These are phyloP conservation scores for Nebria salina DNA, from an alignment of 2,888 invertebrate species.

Conservation along the genomic window DNA sequence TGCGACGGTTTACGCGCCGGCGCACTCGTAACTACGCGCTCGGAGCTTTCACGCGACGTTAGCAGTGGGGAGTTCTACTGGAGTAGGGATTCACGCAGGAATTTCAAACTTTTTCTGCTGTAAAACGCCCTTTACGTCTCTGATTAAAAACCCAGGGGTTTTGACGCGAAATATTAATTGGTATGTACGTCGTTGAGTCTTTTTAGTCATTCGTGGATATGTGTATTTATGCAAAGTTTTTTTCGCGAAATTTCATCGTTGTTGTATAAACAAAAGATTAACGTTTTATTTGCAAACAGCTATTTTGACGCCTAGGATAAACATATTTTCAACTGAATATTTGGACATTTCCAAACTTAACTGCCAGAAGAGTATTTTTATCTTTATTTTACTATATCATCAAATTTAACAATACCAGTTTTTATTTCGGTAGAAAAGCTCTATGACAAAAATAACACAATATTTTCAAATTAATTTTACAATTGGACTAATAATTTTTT, in stretches of 20 bases:
- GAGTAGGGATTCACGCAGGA: conserved; percentile 18
- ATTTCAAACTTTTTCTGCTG: conserved; percentile 41
- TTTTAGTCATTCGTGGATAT: conserved; percentile 2
- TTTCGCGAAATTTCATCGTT: conserved; percentile 8
- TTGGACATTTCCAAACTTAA: not conserved
- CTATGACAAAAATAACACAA: too few species aligned
- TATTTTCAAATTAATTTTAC: too few species aligned
- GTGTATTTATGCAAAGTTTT: not conserved
- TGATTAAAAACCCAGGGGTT: conserved; percentile 32
- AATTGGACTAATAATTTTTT: too few species aligned
- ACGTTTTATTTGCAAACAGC: conserved; percentile 30
- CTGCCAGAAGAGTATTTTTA: not conserved
- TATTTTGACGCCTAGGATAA: conserved; percentile 20
- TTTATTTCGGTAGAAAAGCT: too few species aligned
- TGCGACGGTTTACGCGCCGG: conserved; percentile 46
- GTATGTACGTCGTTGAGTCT: not conserved
- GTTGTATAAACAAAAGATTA: conserved; percentile 38
- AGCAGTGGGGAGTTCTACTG: conserved; percentile 17
- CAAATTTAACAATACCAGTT: not conserved
- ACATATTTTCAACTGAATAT: conserved; percentile 30
- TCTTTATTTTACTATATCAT: not conserved
- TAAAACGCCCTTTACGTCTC: conserved; percentile 27
- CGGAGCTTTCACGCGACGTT: conserved; percentile 50
- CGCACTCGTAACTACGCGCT: conserved; percentile 45
- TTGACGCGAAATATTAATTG: conserved; percentile 36